A percentile compares a stretch with the other conserved stretches of the same genome.
Conservation (phyloP, 1,140 invertebrate genomes). For the Drosophila ironensis region DNA sequence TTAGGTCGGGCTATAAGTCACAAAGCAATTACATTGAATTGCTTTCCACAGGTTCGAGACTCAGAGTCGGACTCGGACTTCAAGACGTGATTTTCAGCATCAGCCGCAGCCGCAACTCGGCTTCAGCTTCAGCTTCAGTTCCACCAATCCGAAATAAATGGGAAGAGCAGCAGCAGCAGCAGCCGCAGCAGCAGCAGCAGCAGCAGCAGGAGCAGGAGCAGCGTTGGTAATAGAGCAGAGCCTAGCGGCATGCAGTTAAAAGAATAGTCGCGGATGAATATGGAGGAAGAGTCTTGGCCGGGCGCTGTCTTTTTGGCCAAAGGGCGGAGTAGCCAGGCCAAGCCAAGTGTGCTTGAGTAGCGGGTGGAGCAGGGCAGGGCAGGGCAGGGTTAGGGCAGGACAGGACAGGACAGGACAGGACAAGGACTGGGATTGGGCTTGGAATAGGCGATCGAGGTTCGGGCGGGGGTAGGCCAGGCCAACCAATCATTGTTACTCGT, state of each 20-base stretch:
- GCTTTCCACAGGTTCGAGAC: constrained; percentile 63
- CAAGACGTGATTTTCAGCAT: background rate
- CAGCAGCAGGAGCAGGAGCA: constrained; percentile 36
- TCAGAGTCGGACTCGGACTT: background rate
- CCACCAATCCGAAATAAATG: constrained; percentile 59
- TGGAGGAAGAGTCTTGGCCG: background rate
- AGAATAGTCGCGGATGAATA: constrained; percentile 28
- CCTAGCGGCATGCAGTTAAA: constrained; percentile 55
- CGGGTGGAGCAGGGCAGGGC: no score
- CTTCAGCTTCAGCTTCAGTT: constrained; percentile 4
- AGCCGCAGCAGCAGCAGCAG: no score
- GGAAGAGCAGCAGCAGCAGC: no score
- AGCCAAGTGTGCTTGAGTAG: no score
- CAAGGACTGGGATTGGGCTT: no score
- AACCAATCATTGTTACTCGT: no score
- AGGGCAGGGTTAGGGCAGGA: no score
- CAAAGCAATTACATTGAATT: constrained; percentile 81
- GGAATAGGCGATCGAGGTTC: no score
- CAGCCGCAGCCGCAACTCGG: no score
- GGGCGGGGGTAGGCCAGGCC: no score
- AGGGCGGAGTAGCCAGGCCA: background rate
- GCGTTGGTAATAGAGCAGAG: constrained; percentile 46
- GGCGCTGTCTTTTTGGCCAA: no score
- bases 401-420: no score
- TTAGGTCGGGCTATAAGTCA: constrained; percentile 79